A percentile compares a stretch with the other conserved stretches of the same genome.
Conservation (phyloP, 2,113 vertebrate genomes). For the Fulmarus glacialis region DNA sequence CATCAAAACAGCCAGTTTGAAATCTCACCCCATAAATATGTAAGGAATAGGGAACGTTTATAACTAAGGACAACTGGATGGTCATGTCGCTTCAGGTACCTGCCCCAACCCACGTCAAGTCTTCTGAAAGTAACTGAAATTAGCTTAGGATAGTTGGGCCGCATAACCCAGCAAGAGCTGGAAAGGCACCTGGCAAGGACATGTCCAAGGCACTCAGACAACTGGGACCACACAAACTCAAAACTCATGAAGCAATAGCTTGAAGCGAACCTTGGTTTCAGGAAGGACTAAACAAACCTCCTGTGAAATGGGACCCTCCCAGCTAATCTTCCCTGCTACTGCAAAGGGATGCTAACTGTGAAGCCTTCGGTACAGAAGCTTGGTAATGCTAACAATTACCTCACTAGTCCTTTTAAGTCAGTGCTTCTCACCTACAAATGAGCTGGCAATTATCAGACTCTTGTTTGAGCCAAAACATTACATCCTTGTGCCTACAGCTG, state of each 20-base stretch:
- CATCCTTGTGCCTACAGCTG: background rate
- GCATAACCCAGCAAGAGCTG: background rate
- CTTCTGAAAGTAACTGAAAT: background rate
- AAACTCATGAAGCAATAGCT: background rate
- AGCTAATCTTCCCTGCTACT: background rate
- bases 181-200: background rate
- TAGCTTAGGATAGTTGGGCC: background rate
- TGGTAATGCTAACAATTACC: background rate
- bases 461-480: slow-evolving; percentile 6
- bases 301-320: background rate
- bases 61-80: background rate
- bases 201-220: background rate
- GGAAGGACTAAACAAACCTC: background rate
- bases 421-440: background rate
- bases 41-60: background rate
- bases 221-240: background rate
- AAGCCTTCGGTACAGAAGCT: background rate
- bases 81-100: background rate
- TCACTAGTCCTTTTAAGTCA: background rate
- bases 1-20: background rate
- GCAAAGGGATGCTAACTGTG: background rate
- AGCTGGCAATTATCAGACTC: background rate
- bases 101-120: background rate
- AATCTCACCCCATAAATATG: background rate
- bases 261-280: background rate